Percentiles rank a stretch among this genome's conserved stretches.
These are phyloP conservation scores for Ichneumoninae sp. DNA, from an alignment of 2,888 invertebrate species.

Conservation along the genomic window DNA sequence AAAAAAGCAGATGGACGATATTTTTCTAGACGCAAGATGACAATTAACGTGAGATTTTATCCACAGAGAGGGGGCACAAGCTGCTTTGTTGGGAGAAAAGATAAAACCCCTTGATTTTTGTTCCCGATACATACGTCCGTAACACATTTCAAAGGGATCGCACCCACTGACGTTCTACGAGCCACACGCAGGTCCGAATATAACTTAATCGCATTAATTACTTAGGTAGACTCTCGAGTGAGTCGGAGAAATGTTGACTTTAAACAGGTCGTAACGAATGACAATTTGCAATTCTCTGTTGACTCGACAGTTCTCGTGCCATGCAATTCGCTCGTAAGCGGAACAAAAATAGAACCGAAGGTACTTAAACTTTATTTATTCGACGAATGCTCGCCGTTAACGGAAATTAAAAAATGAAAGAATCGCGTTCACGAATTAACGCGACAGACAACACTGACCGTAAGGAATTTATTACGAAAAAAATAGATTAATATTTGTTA, in stretches of 20 bases:
- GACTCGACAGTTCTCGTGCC: conserved; percentile 1
- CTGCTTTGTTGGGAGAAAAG: neutral
- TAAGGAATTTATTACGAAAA: conserved; percentile 69
- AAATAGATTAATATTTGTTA: conserved; percentile 74
- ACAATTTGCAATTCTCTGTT: conserved; percentile 9
- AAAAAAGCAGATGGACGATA: conserved; percentile 74
- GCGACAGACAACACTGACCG: conserved; percentile 47
- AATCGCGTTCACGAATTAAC: conserved; percentile 33
- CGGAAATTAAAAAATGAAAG: conserved; percentile 62
- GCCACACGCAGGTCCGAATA: conserved; percentile 19
- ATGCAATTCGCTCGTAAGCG: conserved; percentile 1
- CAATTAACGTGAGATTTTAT: conserved; percentile 39
- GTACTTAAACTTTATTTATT: conserved; percentile 63
- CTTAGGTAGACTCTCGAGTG: conserved; percentile 62
- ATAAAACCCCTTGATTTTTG: neutral
- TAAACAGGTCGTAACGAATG: neutral
- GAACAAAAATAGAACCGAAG: conserved; percentile 11
- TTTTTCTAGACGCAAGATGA: conserved; percentile 77
- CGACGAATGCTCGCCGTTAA: conserved; percentile 41
- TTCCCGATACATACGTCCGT: neutral
- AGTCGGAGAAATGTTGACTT: conserved; percentile 9
- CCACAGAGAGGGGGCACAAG: neutral
- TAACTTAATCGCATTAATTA: conserved; percentile 72
- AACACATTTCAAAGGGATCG: conserved; percentile 14
- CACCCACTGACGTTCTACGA: conserved; percentile 20